Evolutionary conservation across 2,113 vertebrate species (phyloP).

Genomic region (Atherinomorus stipes): DNA sequence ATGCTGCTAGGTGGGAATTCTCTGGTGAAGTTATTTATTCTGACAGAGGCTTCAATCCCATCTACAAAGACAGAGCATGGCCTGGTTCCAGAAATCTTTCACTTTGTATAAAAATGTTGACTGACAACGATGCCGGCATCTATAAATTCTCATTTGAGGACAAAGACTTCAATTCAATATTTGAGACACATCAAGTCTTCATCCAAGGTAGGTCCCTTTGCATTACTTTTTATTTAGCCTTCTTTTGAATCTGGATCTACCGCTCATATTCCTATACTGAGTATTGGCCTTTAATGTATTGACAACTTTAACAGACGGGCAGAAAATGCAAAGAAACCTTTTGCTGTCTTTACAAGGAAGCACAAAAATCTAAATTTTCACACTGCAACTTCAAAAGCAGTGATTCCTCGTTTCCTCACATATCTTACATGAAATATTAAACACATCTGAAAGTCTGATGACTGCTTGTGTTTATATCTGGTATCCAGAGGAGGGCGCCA

Average conservation of each 20-base stretch:
- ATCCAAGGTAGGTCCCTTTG: constrained; percentile 55
- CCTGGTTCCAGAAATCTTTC: accelerated
- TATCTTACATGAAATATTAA: no score
- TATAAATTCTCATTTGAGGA: neutral
- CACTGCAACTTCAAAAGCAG: no score
- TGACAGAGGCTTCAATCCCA: accelerated
- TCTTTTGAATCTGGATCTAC: no score
- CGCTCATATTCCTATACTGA: no score
- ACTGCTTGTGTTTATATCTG: neutral
- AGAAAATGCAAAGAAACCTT: no score
- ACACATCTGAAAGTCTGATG: no score
- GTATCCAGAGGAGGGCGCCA: neutral
- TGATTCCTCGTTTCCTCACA: no score
- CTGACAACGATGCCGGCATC: constrained; percentile 24
- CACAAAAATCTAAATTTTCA: no score
- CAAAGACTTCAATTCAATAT: accelerated
- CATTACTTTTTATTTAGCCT: neutral
- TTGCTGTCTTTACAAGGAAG: no score
- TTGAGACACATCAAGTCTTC: neutral
- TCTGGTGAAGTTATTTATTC: accelerated
- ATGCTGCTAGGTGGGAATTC: accelerated
- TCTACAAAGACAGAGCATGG: accelerated
- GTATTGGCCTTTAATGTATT: no score
- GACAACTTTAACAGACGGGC: no score
- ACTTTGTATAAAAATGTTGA: constrained; percentile 51